Evolutionary conservation across 2,113 vertebrate species (phyloP).

Genomic region (Hyperopisus bebe): DNA sequence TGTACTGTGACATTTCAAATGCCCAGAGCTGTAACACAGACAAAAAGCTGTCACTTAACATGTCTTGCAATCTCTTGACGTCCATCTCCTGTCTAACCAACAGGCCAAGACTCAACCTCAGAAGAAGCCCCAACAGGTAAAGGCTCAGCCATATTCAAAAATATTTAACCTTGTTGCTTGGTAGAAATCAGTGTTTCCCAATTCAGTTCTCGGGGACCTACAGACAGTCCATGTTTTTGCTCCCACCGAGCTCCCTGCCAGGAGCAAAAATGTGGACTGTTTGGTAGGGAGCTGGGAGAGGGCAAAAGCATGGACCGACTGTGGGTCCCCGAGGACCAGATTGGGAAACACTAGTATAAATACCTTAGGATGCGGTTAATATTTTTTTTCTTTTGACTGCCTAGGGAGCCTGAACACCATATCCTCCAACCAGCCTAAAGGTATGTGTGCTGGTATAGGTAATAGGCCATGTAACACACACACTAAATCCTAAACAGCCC

Average conservation of each 20-base stretch:
- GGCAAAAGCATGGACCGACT: neutral
- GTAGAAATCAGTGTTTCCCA: neutral
- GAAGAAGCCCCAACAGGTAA: slow-evolving; percentile 61
- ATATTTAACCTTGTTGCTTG: neutral
- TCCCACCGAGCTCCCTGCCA: neutral
- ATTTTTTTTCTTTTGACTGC: slow-evolving; percentile 24
- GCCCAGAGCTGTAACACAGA: neutral
- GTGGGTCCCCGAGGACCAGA: neutral
- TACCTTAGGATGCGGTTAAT: neutral
- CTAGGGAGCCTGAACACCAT: slow-evolving; percentile 57
- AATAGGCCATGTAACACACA: neutral
- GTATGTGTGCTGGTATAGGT: slow-evolving; percentile 39
- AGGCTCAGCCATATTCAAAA: neutral
- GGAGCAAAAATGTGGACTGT: neutral
- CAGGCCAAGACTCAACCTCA: slow-evolving; percentile 60
- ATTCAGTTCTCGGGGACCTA: neutral
- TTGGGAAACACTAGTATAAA: neutral
- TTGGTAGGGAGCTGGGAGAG: neutral
- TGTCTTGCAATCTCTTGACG: neutral
- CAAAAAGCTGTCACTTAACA: neutral
- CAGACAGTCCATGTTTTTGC: neutral
- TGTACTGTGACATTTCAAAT: neutral
- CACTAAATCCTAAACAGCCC: neutral
- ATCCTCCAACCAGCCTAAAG: slow-evolving; percentile 48
- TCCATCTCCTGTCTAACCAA: neutral